A percentile compares a stretch with the other conserved stretches of the same genome.
Evolutionary conservation across 2,888 invertebrate genomes (phyloP).

Genomic region (Plebejus anna): DNA sequence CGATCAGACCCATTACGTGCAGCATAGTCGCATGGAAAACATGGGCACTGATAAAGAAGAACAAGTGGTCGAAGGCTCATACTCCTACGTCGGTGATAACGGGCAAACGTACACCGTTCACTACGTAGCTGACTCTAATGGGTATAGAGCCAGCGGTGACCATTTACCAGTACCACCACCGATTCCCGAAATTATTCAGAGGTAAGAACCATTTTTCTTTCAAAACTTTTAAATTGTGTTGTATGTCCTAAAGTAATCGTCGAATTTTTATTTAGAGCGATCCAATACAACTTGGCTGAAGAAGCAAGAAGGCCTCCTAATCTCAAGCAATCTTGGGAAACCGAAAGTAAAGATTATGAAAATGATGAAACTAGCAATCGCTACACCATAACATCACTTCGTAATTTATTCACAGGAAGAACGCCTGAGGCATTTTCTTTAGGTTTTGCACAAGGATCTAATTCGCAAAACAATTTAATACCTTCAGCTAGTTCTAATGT

Average conservation of each 20-base stretch:
- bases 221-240: background rate
- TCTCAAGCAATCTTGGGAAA: constrained; percentile 58
- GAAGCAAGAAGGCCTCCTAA: constrained; percentile 68
- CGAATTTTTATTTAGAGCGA: constrained; percentile 51
- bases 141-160: constrained; percentile 87
- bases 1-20: constrained; percentile 76
- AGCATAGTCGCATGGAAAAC: constrained; percentile 79
- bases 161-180: constrained; percentile 89
- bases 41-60: constrained; percentile 79
- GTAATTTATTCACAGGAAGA: constrained; percentile 67
- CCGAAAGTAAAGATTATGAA: constrained; percentile 54
- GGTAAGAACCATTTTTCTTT: constrained; percentile 48
- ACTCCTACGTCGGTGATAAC: constrained; percentile 82
- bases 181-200: constrained; percentile 84
- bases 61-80: constrained; percentile 81
- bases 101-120: constrained; percentile 81
- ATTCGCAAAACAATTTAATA: constrained; percentile 57
- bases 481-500: constrained; percentile 55
- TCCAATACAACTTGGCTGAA: constrained; percentile 73
- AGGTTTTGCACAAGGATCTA: constrained; percentile 53
- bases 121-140: constrained; percentile 87
- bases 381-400: constrained; percentile 47
- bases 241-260: constrained; percentile 9
- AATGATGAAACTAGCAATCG: constrained; percentile 50
- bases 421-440: constrained; percentile 73